Evolutionary conservation across 2,113 vertebrate genomes (phyloP).

Genomic region (Tupaia tana): DNA sequence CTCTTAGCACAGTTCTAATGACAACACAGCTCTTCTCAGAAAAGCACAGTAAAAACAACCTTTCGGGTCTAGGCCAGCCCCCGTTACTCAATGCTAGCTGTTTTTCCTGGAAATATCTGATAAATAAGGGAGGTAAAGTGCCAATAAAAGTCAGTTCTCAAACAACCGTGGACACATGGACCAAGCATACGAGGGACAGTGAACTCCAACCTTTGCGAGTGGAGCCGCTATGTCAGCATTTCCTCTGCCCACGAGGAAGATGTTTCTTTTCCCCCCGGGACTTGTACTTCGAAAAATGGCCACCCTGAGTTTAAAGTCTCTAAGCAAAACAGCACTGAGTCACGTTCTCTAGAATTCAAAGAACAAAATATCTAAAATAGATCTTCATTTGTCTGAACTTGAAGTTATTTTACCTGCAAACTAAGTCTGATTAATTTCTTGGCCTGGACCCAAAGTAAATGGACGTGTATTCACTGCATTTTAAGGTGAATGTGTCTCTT

Average conservation of each 20-base stretch:
- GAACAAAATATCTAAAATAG: conserved; percentile 49
- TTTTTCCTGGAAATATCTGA: conserved; percentile 55
- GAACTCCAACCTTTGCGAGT: neutral
- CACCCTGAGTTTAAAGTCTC: neutral
- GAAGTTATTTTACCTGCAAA: conserved; percentile 38
- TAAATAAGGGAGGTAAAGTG: conserved; percentile 19
- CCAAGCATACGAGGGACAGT: neutral
- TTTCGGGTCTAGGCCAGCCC: conserved; percentile 39
- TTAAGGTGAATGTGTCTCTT: conserved; percentile 26
- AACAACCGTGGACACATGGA: neutral
- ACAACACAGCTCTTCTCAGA: conserved; percentile 66
- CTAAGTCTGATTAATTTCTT: conserved; percentile 57
- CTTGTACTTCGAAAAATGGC: neutral
- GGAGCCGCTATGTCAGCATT: neutral
- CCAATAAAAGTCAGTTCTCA: conserved; percentile 28
- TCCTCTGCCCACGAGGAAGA: neutral
- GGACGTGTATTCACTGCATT: neutral
- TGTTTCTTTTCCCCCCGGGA: neutral
- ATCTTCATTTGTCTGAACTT: conserved; percentile 45
- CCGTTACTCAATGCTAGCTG: conserved; percentile 59
- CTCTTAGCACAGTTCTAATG: conserved; percentile 40
- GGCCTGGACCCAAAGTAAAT: conserved; percentile 66
- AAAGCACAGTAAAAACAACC: conserved; percentile 56
- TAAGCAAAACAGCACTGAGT: neutral
- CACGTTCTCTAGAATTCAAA: neutral